Conservation (phyloP, 2,797 vertebrate species). For the Platalea minor region DNA sequence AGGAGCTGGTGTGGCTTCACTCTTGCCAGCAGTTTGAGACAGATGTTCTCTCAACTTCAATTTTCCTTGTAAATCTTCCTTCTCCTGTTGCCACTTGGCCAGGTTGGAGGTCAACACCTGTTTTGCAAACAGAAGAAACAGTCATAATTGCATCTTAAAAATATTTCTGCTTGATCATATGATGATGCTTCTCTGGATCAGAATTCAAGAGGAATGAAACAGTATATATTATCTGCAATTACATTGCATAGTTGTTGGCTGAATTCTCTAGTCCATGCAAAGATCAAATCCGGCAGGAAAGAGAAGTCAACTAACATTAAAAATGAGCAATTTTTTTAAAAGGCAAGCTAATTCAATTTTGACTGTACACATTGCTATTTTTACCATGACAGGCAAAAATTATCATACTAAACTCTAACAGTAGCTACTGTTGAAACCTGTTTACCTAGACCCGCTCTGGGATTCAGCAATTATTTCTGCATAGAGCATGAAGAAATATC, state of each 20-base stretch:
- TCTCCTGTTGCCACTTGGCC: conserved; percentile 84
- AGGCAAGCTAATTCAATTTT: neutral
- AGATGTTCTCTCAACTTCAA: conserved; percentile 76
- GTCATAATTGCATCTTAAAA: neutral
- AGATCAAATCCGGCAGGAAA: neutral
- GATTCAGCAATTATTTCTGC: neutral
- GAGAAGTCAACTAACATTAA: neutral
- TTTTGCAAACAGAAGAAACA: conserved; percentile 53
- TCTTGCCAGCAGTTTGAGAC: conserved; percentile 67
- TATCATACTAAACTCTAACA: neutral
- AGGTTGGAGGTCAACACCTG: conserved; percentile 87
- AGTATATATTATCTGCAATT: neutral
- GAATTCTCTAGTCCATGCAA: neutral
- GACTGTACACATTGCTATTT: neutral
- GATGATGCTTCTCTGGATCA: neutral
- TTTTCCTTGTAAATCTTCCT: conserved; percentile 86
- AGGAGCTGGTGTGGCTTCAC: conserved; percentile 62
- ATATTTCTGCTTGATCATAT: neutral
- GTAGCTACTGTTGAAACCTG: neutral
- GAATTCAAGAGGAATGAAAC: neutral
- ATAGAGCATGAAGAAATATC: neutral
- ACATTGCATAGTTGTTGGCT: neutral
- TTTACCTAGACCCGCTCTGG: neutral
- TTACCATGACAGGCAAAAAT: neutral
- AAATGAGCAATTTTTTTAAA: neutral